A percentile compares a stretch with the other conserved stretches of the same genome.
These are phyloP conservation scores for Capreolus pygargus DNA, from an alignment of 2,113 vertebrate genomes.

Conservation along the genomic window DNA sequence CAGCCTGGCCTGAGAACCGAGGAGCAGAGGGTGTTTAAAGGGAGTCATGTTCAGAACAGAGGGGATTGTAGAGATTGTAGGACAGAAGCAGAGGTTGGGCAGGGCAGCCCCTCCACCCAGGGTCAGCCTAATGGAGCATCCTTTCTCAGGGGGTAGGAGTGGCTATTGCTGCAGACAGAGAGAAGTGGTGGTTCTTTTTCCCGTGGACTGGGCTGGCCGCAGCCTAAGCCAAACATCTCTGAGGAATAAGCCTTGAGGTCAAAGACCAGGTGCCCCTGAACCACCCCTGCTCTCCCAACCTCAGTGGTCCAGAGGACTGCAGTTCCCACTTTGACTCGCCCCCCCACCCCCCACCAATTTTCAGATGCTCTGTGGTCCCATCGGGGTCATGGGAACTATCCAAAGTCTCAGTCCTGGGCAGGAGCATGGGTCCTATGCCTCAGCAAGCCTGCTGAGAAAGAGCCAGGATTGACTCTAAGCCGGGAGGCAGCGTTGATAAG, in stretches of 20 bases:
- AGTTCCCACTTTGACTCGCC: background rate
- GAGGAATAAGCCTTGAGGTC: background rate
- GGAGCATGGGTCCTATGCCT: background rate
- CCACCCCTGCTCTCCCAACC: background rate
- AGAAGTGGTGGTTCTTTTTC: background rate
- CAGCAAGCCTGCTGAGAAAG: background rate
- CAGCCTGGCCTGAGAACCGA: background rate
- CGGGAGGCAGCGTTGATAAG: background rate
- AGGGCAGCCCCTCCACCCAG: background rate
- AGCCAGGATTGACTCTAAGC: background rate
- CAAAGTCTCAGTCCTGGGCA: background rate
- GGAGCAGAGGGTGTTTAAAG: background rate
- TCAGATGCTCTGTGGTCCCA: background rate
- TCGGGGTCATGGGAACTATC: background rate
- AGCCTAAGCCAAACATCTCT: background rate
- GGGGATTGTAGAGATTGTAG: background rate
- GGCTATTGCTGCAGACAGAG: background rate
- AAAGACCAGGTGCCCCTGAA: background rate
- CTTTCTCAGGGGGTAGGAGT: background rate
- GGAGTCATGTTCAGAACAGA: background rate
- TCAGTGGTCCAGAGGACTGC: background rate
- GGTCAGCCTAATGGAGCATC: background rate
- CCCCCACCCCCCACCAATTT: background rate
- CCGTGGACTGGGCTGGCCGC: background rate
- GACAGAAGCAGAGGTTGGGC: background rate